phyloP scores from a whole-genome alignment of 2,797 vertebrate species.

The Chloroceryle inda region DNA sequence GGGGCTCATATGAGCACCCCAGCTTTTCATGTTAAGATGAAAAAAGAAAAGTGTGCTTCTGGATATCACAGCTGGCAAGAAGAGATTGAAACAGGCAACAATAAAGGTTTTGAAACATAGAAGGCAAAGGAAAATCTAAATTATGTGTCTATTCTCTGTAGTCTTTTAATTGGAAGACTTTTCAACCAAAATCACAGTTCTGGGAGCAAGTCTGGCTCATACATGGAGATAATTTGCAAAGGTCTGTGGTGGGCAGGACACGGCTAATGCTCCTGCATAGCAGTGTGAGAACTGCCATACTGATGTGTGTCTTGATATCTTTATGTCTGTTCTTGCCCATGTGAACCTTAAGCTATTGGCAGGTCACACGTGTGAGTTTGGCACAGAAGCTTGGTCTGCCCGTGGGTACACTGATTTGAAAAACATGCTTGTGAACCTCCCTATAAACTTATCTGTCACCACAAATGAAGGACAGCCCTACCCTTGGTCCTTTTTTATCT shows the following conservation, averaged over 20 bases:
- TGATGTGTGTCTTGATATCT: not conserved
- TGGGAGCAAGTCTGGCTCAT: not conserved
- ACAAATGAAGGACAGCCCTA: not conserved
- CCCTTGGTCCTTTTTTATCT: not conserved
- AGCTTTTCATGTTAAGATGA: slow-evolving; percentile 37
- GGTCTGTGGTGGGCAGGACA: not conserved
- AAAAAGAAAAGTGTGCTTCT: not conserved
- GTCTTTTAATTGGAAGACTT: not conserved
- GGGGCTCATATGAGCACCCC: not conserved
- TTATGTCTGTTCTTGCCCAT: not conserved
- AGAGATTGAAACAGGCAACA: not conserved
- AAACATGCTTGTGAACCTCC: not conserved
- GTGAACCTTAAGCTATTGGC: not conserved
- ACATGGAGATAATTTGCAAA: not conserved
- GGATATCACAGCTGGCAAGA: slow-evolving; percentile 21
- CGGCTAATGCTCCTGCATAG: not conserved
- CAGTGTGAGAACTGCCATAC: not conserved
- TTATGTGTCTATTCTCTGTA: not conserved
- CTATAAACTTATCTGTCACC: not conserved
- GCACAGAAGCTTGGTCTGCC: not conserved
- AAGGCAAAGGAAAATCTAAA: not conserved
- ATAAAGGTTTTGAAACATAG: slow-evolving; percentile 1
- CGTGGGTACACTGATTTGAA: not conserved
- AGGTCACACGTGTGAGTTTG: not conserved
- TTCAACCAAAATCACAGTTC: not conserved